These are phyloP conservation scores for Zaprionus gabonicus DNA, from an alignment of 1,140 invertebrate species.

Conservation along the genomic window DNA sequence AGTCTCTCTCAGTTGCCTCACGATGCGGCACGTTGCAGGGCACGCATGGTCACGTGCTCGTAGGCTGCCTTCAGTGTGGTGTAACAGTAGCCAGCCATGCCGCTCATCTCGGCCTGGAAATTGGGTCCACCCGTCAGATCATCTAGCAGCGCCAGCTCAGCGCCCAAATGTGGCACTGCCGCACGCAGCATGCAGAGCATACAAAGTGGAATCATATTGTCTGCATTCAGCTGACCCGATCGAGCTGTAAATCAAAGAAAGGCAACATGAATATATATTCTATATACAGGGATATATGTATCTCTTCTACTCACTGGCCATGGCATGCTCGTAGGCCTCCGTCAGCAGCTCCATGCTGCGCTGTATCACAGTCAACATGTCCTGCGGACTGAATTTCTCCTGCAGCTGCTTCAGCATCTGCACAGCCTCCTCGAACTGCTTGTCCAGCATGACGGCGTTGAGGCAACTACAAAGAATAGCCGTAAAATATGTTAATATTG, in stretches of 20 bases:
- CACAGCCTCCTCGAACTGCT: conserved; percentile 69
- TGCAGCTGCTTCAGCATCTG: conserved; percentile 74
- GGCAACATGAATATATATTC: neutral
- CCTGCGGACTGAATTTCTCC: conserved; percentile 81
- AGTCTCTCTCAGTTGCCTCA: neutral
- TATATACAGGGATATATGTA: neutral
- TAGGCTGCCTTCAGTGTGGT: conserved; percentile 80
- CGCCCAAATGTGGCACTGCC: conserved; percentile 81
- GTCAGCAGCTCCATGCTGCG: conserved; percentile 75
- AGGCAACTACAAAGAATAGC: conserved; percentile 56
- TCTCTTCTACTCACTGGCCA: conserved; percentile 48
- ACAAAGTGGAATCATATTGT: conserved; percentile 79
- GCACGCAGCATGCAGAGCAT: conserved; percentile 79
- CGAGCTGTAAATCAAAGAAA: conserved; percentile 46
- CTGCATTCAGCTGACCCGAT: conserved; percentile 71
- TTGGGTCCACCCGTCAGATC: conserved; percentile 80
- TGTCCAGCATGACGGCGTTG: conserved; percentile 61
- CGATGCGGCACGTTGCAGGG: conserved; percentile 45
- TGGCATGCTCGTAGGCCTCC: conserved; percentile 74
- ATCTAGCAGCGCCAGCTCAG: conserved; percentile 78
- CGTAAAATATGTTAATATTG: conserved; percentile 1
- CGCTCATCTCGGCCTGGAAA: conserved; percentile 82
- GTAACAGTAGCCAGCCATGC: conserved; percentile 83
- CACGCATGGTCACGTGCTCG: conserved; percentile 60
- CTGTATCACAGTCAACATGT: conserved; percentile 83